phyloP scores from a whole-genome alignment of 2,888 invertebrate species.

The Cantharis flavilabris region DNA sequence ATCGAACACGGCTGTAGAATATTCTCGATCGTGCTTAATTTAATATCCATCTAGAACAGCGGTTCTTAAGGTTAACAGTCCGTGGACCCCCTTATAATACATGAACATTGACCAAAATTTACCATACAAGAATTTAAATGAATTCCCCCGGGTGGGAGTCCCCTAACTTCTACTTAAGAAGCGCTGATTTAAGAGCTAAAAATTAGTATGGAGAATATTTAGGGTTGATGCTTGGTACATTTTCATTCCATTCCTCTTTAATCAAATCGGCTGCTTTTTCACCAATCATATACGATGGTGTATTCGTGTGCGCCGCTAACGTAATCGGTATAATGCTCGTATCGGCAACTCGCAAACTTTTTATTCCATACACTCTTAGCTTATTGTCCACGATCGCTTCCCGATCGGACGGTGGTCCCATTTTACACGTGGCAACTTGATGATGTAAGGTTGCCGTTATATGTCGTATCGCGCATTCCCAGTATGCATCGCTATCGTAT shows the following conservation, averaged over 20 bases:
- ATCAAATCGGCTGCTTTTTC: slow-evolving; percentile 62
- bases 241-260: slow-evolving; percentile 52
- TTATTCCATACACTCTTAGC: slow-evolving; percentile 59
- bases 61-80: too few species aligned
- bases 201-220: neutral
- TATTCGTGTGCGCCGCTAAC: slow-evolving; percentile 60
- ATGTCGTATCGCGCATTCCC: slow-evolving; percentile 58
- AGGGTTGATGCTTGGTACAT: neutral
- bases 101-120: too few species aligned
- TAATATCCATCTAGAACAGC: too few species aligned
- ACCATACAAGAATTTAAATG: too few species aligned
- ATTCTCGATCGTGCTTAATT: too few species aligned
- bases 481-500: slow-evolving; percentile 58
- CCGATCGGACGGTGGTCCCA: slow-evolving; percentile 60
- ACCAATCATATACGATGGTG: slow-evolving; percentile 61
- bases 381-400: slow-evolving; percentile 62
- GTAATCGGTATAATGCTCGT: slow-evolving; percentile 62
- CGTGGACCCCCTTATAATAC: too few species aligned
- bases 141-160: too few species aligned
- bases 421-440: slow-evolving; percentile 62
- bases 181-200: neutral
- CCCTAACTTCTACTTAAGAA: too few species aligned
- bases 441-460: slow-evolving; percentile 58
- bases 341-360: slow-evolving; percentile 60
- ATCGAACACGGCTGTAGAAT: too few species aligned